phyloP scores from a whole-genome alignment of 2,113 vertebrate species.

The Ciconia maguari region DNA sequence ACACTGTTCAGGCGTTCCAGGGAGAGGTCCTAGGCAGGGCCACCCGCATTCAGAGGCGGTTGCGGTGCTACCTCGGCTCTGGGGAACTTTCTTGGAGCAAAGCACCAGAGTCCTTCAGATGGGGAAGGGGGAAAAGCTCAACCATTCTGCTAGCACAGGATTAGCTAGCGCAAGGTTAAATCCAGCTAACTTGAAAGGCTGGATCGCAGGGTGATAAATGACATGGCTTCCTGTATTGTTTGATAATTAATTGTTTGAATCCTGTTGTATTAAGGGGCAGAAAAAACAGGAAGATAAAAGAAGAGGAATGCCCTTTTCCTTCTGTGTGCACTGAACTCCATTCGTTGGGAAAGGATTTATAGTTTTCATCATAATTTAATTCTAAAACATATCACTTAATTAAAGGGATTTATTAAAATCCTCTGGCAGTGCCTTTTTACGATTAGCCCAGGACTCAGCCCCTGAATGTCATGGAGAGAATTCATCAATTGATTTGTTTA shows the following conservation, averaged over 20 bases:
- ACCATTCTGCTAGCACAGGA: background rate
- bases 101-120: background rate
- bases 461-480: constrained; percentile 27
- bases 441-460: background rate
- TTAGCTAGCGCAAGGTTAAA: background rate
- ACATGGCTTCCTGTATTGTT: background rate
- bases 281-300: background rate
- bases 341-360: constrained; percentile 27
- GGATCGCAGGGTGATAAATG: background rate
- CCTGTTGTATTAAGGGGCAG: background rate
- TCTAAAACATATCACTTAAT: constrained; percentile 64
- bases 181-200: background rate
- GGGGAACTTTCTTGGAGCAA: background rate
- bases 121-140: accelerated
- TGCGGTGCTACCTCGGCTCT: background rate
- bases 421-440: background rate
- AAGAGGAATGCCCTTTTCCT: background rate
- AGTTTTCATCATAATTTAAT: constrained; percentile 52
- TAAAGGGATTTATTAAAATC: constrained; percentile 68
- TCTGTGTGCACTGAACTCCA: background rate
- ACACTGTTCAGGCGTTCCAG: accelerated
- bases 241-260: constrained; percentile 47
- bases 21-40: background rate
- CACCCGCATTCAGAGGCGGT: background rate
- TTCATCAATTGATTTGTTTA: constrained; percentile 1